Evolutionary conservation across 2,113 vertebrate genomes (phyloP), one percentile per base, ranked within the genome.

Genomic region (Gorsachius goisagi): DNA sequence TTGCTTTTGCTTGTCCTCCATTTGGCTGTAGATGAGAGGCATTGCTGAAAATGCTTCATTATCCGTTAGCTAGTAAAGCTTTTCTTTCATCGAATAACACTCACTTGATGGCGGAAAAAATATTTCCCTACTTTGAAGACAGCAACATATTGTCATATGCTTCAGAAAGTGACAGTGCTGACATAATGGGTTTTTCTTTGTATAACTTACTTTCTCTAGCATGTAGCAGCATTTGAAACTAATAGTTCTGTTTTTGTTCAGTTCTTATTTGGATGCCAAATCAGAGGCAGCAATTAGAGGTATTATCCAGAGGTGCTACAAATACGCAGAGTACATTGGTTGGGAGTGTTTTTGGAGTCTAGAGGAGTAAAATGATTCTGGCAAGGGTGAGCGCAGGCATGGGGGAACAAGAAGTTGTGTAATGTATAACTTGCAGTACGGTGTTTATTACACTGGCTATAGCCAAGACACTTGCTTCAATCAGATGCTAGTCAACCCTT

Each of bases 1-100:
- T 98, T 96, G 52, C 95, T 97, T 81, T 95, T 97, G 33, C 96
- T 97, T 92, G 92, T 97, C 92, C 91, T 97, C 95, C 90, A 95
- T 86, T 98, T 98, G 98, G 97, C 97, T 97, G n/a, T 55, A 97
- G 97, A 98, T 98, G 92, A 98, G 97, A 98, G 93, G 30, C 96
- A 58, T 80, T 95, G 88, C 89, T 93, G 59, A 96, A 97, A 98
- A 90, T 2, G 73, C 95, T 96, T 98, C 95, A 93, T 97, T 96
- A 96, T 93, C 96, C 60, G 41, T 96, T 97, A 97, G 95, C 97
- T 98, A 97, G 94, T 97, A 97, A 97, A 97, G 95, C 96, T 96
- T 97, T 96, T 93, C 93, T 97, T 97, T 97, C 96, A 97, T 98
- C 97, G 98, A 98, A 95, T 97, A 97, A 93, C 97, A 97, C 97